Evolutionary conservation across 2,113 vertebrate species (phyloP).

Genomic region (Callionymus lyra): DNA sequence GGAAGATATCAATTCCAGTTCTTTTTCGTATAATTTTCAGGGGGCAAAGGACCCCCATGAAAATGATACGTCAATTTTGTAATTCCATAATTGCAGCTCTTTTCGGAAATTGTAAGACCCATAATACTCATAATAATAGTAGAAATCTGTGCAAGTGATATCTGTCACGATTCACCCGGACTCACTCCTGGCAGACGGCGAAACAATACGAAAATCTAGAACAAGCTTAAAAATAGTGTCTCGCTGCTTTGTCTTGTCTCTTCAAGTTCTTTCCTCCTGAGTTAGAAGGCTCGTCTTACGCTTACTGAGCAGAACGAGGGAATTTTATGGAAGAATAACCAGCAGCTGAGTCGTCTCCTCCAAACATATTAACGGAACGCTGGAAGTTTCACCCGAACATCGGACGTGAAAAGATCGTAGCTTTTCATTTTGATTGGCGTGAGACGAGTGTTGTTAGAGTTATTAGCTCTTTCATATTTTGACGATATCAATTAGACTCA

Average conservation of each 20-base stretch:
- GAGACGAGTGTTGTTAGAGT: slow-evolving; percentile 6
- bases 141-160: no score
- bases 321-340: slow-evolving; percentile 25
- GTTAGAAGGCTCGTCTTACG: slow-evolving; percentile 9
- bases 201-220: no score
- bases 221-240: not conserved
- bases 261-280: slow-evolving; percentile 4
- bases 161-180: no score
- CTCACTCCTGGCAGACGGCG: no score
- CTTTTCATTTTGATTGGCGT: not conserved
- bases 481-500: slow-evolving; percentile 37
- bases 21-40: no score
- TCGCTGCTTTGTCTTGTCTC: not conserved
- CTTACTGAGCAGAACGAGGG: slow-evolving; percentile 15
- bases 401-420: not conserved
- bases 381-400: not conserved
- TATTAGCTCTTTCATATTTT: slow-evolving; percentile 12
- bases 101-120: no score
- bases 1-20: no score
- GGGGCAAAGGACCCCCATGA: no score
- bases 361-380: slow-evolving; percentile 2
- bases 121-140: not conserved
- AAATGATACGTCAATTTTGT: no score
- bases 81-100: no score
- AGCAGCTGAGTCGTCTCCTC: slow-evolving; percentile 24